Conservation (phyloP, 2,113 vertebrate species). For the Cairina moschata region DNA sequence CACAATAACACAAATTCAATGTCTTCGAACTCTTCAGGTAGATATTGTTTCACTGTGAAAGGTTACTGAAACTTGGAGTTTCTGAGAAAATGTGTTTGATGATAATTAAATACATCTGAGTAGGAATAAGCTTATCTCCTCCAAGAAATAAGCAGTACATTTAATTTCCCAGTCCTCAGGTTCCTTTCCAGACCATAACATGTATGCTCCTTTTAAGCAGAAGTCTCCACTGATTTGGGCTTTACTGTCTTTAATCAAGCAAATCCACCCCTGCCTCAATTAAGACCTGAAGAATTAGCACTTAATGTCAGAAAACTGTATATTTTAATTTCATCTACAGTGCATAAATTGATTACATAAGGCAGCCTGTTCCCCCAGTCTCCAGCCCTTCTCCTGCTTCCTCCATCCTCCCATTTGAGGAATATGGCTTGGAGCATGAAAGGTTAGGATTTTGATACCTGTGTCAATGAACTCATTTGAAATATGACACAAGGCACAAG, state of each 20-base stretch:
- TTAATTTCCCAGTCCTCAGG: slow-evolving; percentile 29
- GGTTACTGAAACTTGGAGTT: background rate
- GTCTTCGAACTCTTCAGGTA: background rate
- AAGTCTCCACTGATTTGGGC: background rate
- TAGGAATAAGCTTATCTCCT: slow-evolving; percentile 3
- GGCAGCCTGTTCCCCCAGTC: background rate
- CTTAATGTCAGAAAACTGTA: slow-evolving; percentile 37
- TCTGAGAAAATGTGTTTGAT: background rate
- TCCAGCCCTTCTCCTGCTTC: background rate
- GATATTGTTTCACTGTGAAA: background rate
- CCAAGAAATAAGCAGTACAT: slow-evolving; percentile 8
- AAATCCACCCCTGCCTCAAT: slow-evolving; percentile 18
- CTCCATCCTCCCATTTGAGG: background rate
- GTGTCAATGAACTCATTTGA: background rate
- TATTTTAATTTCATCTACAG: slow-evolving; percentile 39
- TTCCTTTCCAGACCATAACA: slow-evolving; percentile 14
- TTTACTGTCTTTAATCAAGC: slow-evolving; percentile 54
- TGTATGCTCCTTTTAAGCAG: background rate
- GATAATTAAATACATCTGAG: slow-evolving; percentile 16
- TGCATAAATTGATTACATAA: slow-evolving; percentile 39
- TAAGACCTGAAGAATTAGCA: slow-evolving; percentile 59
- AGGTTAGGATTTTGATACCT: slow-evolving; percentile 51
- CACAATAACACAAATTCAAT: background rate
- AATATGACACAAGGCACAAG: background rate
- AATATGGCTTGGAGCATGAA: slow-evolving; percentile 7